A percentile compares a stretch with the other conserved stretches of the same genome.
These are phyloP conservation scores for Cordylochernes scorpioides DNA, from an alignment of 2,888 invertebrate species.

Conservation along the genomic window DNA sequence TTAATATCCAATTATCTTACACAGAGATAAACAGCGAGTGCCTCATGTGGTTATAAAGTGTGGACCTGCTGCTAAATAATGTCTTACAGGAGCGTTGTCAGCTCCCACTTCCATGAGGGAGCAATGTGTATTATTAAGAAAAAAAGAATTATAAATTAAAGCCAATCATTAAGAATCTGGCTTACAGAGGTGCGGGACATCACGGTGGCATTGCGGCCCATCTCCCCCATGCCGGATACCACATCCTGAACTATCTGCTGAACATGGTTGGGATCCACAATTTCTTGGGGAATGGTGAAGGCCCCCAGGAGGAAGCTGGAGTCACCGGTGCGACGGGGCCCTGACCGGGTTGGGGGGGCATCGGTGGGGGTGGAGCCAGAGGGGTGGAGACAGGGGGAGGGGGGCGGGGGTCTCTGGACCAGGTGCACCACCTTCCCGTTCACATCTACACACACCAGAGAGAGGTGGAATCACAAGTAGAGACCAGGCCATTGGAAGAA, in stretches of 20 bases:
- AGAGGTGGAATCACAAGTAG: no score
- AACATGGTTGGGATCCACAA: slow-evolving; percentile 20
- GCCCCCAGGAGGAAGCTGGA: slow-evolving; percentile 20
- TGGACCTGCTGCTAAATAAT: no score
- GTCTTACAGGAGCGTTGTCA: no score
- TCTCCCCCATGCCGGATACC: slow-evolving; percentile 21
- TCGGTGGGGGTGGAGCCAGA: slow-evolving; percentile 3
- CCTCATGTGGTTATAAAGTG: no score
- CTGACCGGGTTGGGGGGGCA: slow-evolving; percentile 9
- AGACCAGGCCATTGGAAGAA: no score
- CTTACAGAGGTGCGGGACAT: slow-evolving; percentile 19
- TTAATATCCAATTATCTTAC: no score
- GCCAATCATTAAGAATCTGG: no score
- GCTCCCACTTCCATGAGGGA: no score
- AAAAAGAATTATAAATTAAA: no score
- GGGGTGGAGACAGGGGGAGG: slow-evolving; percentile 5
- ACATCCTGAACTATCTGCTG: slow-evolving; percentile 23
- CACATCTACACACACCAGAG: slow-evolving; percentile 31
- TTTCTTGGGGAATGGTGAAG: slow-evolving; percentile 21
- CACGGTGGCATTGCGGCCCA: slow-evolving; percentile 22
- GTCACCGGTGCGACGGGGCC: slow-evolving; percentile 7
- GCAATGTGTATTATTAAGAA: no score
- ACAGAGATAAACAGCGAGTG: no score
- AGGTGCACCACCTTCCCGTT: slow-evolving; percentile 75
- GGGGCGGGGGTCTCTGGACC: slow-evolving; percentile 58